A percentile compares a stretch with the other conserved stretches of the same genome.
phyloP scores from a whole-genome alignment of 1,140 invertebrate genomes.

The Glossosoma conforme region DNA sequence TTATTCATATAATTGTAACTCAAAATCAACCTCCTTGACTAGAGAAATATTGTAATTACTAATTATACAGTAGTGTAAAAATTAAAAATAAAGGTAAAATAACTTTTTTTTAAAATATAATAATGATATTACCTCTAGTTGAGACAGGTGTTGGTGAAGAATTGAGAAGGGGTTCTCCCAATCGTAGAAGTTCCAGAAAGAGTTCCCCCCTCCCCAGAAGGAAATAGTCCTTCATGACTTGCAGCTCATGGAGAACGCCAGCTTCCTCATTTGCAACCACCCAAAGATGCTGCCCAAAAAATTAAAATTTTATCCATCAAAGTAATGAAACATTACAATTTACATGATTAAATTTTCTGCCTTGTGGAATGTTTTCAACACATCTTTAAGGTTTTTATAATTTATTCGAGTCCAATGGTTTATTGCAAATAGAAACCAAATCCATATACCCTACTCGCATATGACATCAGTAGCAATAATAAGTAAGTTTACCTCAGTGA shows the following conservation, averaged over 20 bases:
- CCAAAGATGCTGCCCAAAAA: constrained; percentile 67
- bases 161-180: constrained; percentile 41
- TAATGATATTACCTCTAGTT: constrained; percentile 48
- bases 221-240: constrained; percentile 71
- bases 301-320: constrained; percentile 28
- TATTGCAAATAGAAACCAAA: too few relatives aligned
- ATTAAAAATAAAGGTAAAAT: constrained; percentile 1
- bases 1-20: too few relatives aligned
- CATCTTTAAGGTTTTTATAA: neutral
- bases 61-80: too few relatives aligned
- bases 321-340: neutral
- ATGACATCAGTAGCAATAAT: neutral
- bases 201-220: constrained; percentile 70
- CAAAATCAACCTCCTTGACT: too few relatives aligned
- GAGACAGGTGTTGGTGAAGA: constrained; percentile 41
- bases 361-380: neutral
- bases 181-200: constrained; percentile 62
- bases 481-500: constrained; percentile 52
- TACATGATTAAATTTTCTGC: neutral
- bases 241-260: constrained; percentile 63
- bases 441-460: too few relatives aligned
- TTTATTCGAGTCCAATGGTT: neutral
- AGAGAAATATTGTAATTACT: too few relatives aligned
- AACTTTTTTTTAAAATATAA: constrained; percentile 12
- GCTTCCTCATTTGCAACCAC: constrained; percentile 68